A percentile compares a stretch with the other conserved stretches of the same genome.
Conservation (phyloP, 2,888 invertebrate genomes). For the Scaeva pyrastri region DNA sequence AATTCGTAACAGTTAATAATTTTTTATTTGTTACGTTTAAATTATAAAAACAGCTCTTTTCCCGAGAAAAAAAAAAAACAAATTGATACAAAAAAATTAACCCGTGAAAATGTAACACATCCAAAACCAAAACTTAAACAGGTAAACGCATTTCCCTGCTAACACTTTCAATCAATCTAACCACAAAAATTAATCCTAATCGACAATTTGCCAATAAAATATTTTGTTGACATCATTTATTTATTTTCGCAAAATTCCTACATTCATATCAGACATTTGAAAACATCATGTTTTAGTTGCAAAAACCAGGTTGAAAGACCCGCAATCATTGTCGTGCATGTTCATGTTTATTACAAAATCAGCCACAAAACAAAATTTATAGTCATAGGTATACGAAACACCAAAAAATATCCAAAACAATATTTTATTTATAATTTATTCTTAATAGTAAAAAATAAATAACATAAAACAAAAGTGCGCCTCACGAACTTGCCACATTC, state of each 20-base stretch:
- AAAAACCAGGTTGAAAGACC: slow-evolving; percentile 7
- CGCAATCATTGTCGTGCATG: not conserved
- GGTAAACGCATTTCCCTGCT: not conserved
- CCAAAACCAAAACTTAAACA: not conserved
- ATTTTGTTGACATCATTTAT: slow-evolving; percentile 35
- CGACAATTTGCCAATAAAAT: slow-evolving; percentile 19
- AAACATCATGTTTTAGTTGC: not conserved
- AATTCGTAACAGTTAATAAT: too few relatives aligned
- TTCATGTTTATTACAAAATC: slow-evolving; percentile 10
- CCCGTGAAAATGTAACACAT: not conserved
- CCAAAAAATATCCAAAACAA: slow-evolving; percentile 29
- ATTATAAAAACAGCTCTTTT: too few relatives aligned
- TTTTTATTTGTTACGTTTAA: too few relatives aligned
- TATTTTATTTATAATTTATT: slow-evolving; percentile 37
- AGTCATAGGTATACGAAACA: slow-evolving; percentile 3
- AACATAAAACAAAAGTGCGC: slow-evolving; percentile 67
- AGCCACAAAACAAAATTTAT: slow-evolving; percentile 3
- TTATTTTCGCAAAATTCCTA: not conserved
- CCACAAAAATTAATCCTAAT: slow-evolving; percentile 11
- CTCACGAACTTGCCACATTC: slow-evolving; percentile 70
- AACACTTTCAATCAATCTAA: slow-evolving; percentile 25
- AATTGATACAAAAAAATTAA: too few relatives aligned
- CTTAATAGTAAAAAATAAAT: slow-evolving; percentile 29
- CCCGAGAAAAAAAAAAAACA: not conserved
- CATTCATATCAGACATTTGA: not conserved